Conservation (phyloP, 2,888 invertebrate species). For the Pedicia rivosa region DNA sequence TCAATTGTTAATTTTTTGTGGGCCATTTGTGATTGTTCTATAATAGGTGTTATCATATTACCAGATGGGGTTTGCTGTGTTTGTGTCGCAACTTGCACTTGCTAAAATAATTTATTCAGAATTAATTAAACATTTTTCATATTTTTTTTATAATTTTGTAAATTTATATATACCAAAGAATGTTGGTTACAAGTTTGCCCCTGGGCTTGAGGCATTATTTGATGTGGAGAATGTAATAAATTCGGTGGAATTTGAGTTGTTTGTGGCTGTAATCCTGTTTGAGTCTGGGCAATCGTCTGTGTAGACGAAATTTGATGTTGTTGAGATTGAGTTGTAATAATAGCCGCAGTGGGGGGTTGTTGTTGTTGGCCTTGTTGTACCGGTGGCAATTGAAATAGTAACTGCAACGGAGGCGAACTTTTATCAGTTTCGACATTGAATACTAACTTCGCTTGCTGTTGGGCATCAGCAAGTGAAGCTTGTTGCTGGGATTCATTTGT, state of each 20-base stretch:
- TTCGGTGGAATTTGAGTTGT: conserved; percentile 12
- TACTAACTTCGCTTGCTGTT: conserved; percentile 27
- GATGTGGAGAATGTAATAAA: neutral
- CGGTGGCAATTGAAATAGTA: conserved; percentile 28
- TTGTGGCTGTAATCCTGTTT: conserved; percentile 3
- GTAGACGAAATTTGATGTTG: conserved; percentile 19
- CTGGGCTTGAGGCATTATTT: conserved; percentile 1
- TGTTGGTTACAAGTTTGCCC: conserved; percentile 9
- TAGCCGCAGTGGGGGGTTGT: conserved; percentile 11
- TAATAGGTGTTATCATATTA: neutral
- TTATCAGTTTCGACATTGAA: conserved; percentile 31
- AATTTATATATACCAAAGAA: conserved; percentile 6
- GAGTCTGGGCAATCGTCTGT: conserved; percentile 15
- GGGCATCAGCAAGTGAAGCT: conserved; percentile 17
- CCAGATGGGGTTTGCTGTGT: conserved; percentile 27
- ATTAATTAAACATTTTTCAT: too few relatives aligned
- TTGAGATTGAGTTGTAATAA: conserved; percentile 10
- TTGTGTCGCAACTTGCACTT: conserved; percentile 47
- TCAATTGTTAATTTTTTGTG: conserved; percentile 2
- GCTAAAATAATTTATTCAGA: too few relatives aligned
- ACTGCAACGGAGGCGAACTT: conserved; percentile 27
- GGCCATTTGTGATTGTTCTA: neutral
- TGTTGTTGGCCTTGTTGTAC: conserved; percentile 17
- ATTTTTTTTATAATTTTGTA: conserved; percentile 10
- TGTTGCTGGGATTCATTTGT: conserved; percentile 14